These are phyloP conservation scores for Rambutsinella grinnellia DNA, from an alignment of 2,888 invertebrate genomes.

Conservation along the genomic window DNA sequence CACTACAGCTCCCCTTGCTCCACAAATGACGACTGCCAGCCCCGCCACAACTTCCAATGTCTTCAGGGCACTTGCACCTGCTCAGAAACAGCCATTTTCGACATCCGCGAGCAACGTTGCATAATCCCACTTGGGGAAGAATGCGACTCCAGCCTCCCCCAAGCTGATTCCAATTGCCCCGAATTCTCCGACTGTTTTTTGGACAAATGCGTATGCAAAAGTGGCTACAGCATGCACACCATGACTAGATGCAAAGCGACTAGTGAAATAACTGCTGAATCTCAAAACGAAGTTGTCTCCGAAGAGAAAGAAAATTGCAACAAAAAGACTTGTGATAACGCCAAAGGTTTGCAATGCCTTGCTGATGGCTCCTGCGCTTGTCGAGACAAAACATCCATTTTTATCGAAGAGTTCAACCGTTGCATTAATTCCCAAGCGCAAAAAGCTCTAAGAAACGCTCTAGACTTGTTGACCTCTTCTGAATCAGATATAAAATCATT, in stretches of 20 bases:
- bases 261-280: neutral
- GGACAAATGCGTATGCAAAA: slow-evolving; percentile 45
- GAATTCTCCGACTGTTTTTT: slow-evolving; percentile 42
- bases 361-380: slow-evolving; percentile 22
- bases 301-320: slow-evolving; percentile 4
- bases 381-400: slow-evolving; percentile 15
- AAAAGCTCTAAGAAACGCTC: slow-evolving; percentile 29
- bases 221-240: slow-evolving; percentile 42
- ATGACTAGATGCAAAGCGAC: slow-evolving; percentile 36
- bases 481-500: slow-evolving; percentile 41
- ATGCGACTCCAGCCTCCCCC: slow-evolving; percentile 15
- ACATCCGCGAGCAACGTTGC: slow-evolving; percentile 24
- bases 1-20: slow-evolving; percentile 27
- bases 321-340: slow-evolving; percentile 32
- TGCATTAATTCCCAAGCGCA: slow-evolving; percentile 48
- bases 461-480: slow-evolving; percentile 8
- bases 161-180: slow-evolving; percentile 26
- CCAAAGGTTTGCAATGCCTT: slow-evolving; percentile 48
- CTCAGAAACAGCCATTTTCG: slow-evolving; percentile 15
- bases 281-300: too few species aligned
- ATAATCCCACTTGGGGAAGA: slow-evolving; percentile 33
- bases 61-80: slow-evolving; percentile 37
- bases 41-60: slow-evolving; percentile 30
- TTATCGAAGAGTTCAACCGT: slow-evolving; percentile 42
- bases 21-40: slow-evolving; percentile 33